A percentile compares a stretch with the other conserved stretches of the same genome.
These are phyloP conservation scores for Coendou prehensilis DNA, from an alignment of 2,797 vertebrate species.

Conservation along the genomic window DNA sequence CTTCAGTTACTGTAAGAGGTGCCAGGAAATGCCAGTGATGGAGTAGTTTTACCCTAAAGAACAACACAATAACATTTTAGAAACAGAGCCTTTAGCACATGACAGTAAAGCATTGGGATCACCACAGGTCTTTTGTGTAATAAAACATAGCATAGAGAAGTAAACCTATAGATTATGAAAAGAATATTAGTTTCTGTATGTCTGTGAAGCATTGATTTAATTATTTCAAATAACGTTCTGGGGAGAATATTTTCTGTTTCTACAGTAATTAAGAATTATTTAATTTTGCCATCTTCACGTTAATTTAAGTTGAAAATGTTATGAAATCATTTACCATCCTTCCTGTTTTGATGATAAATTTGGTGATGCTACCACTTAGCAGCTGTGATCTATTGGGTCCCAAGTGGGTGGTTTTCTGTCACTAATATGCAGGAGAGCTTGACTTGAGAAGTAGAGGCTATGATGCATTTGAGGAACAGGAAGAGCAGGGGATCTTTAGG, in stretches of 20 bases:
- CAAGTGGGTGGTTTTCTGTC: background rate
- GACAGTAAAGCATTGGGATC: background rate
- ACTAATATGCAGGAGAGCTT: background rate
- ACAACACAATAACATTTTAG: background rate
- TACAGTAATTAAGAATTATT: background rate
- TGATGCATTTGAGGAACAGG: background rate
- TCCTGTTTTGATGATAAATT: background rate
- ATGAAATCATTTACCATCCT: background rate
- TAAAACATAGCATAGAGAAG: background rate
- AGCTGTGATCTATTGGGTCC: background rate
- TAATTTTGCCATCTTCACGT: conserved; percentile 4
- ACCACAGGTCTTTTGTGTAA: background rate
- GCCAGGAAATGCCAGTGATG: background rate
- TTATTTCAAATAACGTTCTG: background rate
- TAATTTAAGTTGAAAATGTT: background rate
- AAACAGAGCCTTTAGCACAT: background rate
- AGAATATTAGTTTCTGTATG: background rate
- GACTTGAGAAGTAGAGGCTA: background rate
- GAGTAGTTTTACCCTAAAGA: background rate
- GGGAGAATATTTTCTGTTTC: background rate
- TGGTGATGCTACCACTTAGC: background rate
- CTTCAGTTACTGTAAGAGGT: background rate
- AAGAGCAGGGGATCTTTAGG: background rate
- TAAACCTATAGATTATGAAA: background rate
- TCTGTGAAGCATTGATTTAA: background rate